Conservation (phyloP, 2,797 vertebrate species). For the Poliocrania exsul region DNA sequence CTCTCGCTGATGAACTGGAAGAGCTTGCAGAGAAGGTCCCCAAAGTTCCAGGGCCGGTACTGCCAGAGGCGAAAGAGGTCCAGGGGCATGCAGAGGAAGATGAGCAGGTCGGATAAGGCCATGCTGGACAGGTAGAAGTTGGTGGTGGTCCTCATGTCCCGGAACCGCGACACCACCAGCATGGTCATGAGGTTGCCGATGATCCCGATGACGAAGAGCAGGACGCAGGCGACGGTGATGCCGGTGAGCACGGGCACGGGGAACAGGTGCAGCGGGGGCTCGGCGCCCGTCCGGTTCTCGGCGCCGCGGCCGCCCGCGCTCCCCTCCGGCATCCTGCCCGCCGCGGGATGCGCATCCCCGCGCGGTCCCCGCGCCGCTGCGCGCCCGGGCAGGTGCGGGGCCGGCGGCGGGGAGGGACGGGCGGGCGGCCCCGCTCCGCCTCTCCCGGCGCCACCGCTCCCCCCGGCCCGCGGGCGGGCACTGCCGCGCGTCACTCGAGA, state of each 20-base stretch:
- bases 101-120: conserved; percentile 95
- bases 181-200: conserved; percentile 94
- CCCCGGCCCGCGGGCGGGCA: too few relatives aligned
- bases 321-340: conserved; percentile 70
- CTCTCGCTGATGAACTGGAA: conserved; percentile 97
- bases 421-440: not conserved
- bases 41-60: conserved; percentile 94
- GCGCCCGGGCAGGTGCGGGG: not conserved
- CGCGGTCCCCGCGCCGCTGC: not conserved
- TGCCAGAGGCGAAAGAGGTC: conserved; percentile 96
- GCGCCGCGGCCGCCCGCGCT: conserved; percentile 37
- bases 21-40: conserved; percentile 92
- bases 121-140: conserved; percentile 98
- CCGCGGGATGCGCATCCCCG: conserved; percentile 39
- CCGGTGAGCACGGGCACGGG: conserved; percentile 87
- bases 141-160: conserved; percentile 95
- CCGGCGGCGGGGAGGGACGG: not conserved
- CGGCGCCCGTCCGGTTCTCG: conserved; percentile 37
- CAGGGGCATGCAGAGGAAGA: conserved; percentile 96
- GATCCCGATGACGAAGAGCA: conserved; percentile 90
- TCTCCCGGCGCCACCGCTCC: not conserved
- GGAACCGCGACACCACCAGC: conserved; percentile 90
- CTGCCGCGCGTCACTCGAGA: not conserved
- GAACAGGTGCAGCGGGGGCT: conserved; percentile 84
- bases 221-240: conserved; percentile 86